Evolutionary conservation across 2,113 vertebrate genomes (phyloP), one percentile per base, ranked within the genome.

Genomic region (Pelmatolapia mariae): DNA sequence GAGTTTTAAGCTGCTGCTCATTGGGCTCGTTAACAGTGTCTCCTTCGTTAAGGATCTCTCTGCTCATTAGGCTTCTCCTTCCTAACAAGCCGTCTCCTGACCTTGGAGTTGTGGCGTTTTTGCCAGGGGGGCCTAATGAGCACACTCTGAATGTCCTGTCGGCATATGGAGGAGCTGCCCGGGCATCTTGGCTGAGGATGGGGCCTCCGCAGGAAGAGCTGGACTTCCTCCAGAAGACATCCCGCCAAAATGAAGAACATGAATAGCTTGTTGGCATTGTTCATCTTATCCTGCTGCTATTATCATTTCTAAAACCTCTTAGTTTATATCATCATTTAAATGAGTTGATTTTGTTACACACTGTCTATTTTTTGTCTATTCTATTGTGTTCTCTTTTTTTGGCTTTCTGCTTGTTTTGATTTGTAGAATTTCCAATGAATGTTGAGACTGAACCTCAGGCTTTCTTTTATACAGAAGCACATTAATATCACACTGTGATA

Each of bases 121-220:
- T 95, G 93, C 91, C 93, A 87, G 10, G 3, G 29, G 8, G n/a
- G 86, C 47, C 79, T 89, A 92, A 90, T 47, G 68, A 84, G 82
- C 26, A 10, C 5, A 61, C 82, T 90, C 91, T 12, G 61, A 91
- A 89, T 82, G 79, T 87, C 90, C 92, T 92, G 90, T 88, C 82
- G 52, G 84, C 93, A 93, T 94, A 94, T 92, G 94, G 94, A 86
- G 81, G 56, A 85, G 87, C 85, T 6, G 84, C 57, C 82, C 83
- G 26, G 81, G 87, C 19, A 26, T 87, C 73, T 86, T 85, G 92
- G 86, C 87, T 16, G 6, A 83, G 56, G 73, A 59, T 31, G 38
- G 89, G 57, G 86, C 26, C 89, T 82, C 90, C 24, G 13, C 86
- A 82, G 93, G 90, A 90, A 5, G 73, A 38, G 54, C 87, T 95